Evolutionary conservation across 2,888 invertebrate species (phyloP).

Genomic region (Limenitis camilla): DNA sequence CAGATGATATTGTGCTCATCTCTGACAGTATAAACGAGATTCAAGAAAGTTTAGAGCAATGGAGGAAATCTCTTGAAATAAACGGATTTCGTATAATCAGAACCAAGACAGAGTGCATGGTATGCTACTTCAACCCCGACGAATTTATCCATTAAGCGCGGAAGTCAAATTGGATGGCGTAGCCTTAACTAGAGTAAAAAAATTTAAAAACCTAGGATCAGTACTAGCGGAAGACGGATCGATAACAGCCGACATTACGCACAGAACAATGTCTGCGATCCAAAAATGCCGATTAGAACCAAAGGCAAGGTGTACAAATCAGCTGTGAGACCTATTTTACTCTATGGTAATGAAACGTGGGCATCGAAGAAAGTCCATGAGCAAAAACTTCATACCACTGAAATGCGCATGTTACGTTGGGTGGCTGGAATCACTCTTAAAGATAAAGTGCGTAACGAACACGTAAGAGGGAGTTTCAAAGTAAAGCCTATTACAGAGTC

Average conservation of each 20-base stretch:
- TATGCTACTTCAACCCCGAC: slow-evolving; percentile 1
- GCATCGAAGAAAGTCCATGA: no score
- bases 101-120: not conserved
- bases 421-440: not conserved
- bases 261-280: not conserved
- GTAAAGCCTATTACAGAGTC: no score
- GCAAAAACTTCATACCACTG: no score
- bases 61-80: not conserved
- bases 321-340: no score
- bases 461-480: no score
- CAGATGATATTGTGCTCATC: not conserved
- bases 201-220: slow-evolving; percentile 2
- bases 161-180: not conserved
- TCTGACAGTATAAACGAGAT: not conserved
- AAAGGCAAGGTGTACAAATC: not conserved
- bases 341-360: no score
- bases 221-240: not conserved
- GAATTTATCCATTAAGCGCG: not conserved
- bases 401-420: not conserved
- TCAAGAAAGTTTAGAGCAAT: not conserved
- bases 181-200: slow-evolving; percentile 1
- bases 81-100: not conserved
- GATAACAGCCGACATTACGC: not conserved
- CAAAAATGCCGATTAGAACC: not conserved
- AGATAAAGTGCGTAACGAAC: no score